Conservation (phyloP, 2,113 vertebrate genomes). For the Callospermophilus lateralis region DNA sequence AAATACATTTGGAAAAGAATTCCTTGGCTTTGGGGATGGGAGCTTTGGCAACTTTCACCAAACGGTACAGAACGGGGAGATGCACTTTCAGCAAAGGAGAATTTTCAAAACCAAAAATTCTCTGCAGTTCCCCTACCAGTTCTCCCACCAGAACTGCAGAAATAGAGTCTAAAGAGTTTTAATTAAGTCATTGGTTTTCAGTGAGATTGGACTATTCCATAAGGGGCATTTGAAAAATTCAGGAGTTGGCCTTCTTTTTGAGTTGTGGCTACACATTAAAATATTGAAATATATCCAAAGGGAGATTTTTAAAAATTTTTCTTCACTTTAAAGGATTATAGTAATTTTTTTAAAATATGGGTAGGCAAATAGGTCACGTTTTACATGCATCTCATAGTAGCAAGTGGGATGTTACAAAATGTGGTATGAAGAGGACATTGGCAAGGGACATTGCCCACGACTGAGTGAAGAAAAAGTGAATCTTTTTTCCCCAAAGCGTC, state of each 20-base stretch:
- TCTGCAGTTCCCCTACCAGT: no score
- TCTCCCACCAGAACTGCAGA: background rate
- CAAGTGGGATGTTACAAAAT: background rate
- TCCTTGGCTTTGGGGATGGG: background rate
- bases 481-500: background rate
- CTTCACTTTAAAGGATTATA: background rate
- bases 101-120: background rate
- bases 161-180: background rate
- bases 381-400: background rate
- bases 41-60: background rate
- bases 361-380: background rate
- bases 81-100: background rate
- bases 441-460: background rate
- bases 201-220: background rate
- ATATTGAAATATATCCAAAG: background rate
- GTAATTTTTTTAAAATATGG: background rate
- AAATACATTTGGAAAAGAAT: background rate
- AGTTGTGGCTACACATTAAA: background rate
- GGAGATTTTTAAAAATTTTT: background rate
- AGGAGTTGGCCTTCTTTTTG: background rate
- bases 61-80: background rate
- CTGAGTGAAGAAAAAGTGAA: background rate
- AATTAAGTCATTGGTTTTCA: background rate
- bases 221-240: background rate
- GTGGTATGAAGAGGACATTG: background rate